Conservation (phyloP, 64 coral and sea anemone species). For the Stichodactyla helianthus region DNA sequence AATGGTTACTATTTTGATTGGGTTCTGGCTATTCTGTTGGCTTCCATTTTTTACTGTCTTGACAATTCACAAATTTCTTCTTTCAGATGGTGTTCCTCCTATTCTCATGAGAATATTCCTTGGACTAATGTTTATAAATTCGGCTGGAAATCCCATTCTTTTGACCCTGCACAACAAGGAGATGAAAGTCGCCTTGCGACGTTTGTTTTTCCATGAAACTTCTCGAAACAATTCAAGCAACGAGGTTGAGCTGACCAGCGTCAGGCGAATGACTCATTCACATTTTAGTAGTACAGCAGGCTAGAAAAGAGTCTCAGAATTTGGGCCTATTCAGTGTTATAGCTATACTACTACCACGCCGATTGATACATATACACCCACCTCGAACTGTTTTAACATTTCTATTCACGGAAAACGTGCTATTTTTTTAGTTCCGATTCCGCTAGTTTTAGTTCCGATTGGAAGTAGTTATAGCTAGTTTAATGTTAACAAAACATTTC, state of each 20-base stretch:
- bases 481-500: no score
- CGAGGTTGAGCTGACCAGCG: constrained; percentile 11
- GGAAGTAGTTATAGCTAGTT: no score
- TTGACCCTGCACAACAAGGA: constrained; percentile 56
- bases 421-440: no score
- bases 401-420: no score
- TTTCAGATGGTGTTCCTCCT: constrained; percentile 38
- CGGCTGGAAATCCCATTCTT: constrained; percentile 62
- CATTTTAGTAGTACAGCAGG: neutral
- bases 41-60: constrained; percentile 68
- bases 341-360: no score
- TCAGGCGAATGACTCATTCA: neutral
- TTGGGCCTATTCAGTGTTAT: neutral
- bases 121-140: constrained; percentile 68
- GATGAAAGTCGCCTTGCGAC: constrained; percentile 32
- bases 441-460: no score
- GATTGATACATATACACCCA: no score
- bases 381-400: no score
- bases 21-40: constrained; percentile 71
- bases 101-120: constrained; percentile 59
- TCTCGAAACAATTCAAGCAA: constrained; percentile 1
- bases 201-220: neutral
- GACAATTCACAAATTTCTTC: constrained; percentile 62
- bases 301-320: neutral
- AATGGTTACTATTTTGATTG: constrained; percentile 62